Base-by-base conservation (phyloP, 2,888 invertebrate genomes). In the Amiota mariae region DNA sequence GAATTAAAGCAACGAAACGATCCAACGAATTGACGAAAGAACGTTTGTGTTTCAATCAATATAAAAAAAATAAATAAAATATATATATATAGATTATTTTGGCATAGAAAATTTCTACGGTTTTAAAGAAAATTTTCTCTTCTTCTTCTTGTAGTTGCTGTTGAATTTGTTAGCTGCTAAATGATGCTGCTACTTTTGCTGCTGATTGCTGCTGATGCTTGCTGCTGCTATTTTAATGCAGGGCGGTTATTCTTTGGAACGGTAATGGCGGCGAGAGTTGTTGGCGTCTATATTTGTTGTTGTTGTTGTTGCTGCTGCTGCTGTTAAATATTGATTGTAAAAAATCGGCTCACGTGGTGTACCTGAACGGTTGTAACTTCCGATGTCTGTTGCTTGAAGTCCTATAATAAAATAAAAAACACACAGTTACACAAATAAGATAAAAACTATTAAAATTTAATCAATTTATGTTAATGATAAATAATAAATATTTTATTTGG, bases 351-450 rank as follows among this genome's bases (percentile, higher is more conserved):
- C 97, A 97, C 96, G 97, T 97, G 57, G 15, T 57, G 94, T 96
- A 96, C 94, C 97, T 96, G 93, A 97, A 95, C 90, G 97, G 96
- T 92, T 96, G 95, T 92, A 97, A 94, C 93, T 97, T 97, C 93
- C 97, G 96, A 94, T 97, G 97, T 93, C 96, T 96, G 93, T 96
- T 97, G 93, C 97, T 96, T 94, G 95, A 95, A 93, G 94, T 95
- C 94, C 96, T 95, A 91, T n/a, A 91, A 80, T 87, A 80, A 82
- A 71, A 77, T 72, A 77, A 72, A 87, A 59, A 77, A 8, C 4
- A n/a, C 11, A 46, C n/a, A n/a, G n/a, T n/a, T n/a, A n/a, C n/a
- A n/a, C n/a, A 56, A 20, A 46, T 36, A 54, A 20, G 24, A 47
- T 72, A 70, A 70, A 15, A 12, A 13, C 10, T 68, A 24, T 4